phyloP scores from a whole-genome alignment of 2,113 vertebrate genomes.

The Hippocampus comes region DNA sequence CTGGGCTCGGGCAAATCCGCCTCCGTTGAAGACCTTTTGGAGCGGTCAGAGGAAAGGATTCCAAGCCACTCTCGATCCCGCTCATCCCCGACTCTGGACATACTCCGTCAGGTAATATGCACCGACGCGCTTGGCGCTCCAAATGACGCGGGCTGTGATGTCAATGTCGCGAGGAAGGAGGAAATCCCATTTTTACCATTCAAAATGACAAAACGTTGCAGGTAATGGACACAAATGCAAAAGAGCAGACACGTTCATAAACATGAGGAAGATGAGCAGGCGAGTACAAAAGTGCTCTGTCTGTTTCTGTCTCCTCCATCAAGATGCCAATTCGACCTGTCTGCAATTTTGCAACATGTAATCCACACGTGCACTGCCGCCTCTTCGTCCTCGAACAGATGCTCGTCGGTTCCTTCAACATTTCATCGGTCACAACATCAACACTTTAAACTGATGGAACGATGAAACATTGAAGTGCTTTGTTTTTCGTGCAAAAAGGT shows the following conservation, averaged over 20 bases:
- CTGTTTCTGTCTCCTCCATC: background rate
- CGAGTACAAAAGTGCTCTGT: no score
- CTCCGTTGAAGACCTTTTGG: slow-evolving; percentile 85
- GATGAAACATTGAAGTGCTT: background rate
- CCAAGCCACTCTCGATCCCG: slow-evolving; percentile 79
- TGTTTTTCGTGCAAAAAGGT: background rate
- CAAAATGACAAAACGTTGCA: no score
- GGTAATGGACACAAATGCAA: background rate
- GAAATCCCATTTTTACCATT: no score
- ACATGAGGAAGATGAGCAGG: background rate
- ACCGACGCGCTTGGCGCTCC: no score
- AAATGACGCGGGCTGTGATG: no score
- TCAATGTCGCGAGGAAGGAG: no score
- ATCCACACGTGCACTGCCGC: no score
- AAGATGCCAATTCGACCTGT: background rate
- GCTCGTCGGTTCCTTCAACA: background rate
- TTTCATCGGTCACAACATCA: background rate
- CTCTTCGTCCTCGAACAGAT: no score
- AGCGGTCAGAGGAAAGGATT: slow-evolving; percentile 62
- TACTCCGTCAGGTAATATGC: slow-evolving; percentile 73
- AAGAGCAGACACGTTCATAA: background rate
- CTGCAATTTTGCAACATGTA: background rate
- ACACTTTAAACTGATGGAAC: background rate
- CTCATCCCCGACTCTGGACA: slow-evolving; percentile 79
- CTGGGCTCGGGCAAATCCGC: slow-evolving; percentile 76